A percentile compares a stretch with the other conserved stretches of the same genome.
Evolutionary conservation across 2,797 vertebrate species (phyloP).

Genomic region (Botia almorhae): DNA sequence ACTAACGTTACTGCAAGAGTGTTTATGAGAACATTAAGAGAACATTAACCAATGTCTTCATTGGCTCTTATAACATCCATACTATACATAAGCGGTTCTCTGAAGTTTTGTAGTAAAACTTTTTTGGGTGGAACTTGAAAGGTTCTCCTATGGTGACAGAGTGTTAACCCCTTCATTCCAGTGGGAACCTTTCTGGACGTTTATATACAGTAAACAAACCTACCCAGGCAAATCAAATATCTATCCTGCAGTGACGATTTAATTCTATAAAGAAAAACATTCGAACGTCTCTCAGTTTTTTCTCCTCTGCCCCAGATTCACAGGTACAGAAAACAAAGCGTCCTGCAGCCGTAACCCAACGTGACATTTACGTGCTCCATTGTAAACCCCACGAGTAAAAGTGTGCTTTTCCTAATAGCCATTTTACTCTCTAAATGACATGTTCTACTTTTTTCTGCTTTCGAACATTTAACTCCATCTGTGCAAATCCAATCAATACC

Average conservation of each 20-base stretch:
- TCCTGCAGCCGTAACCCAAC: neutral
- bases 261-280: slow-evolving; percentile 37
- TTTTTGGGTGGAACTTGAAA: no score
- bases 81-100: no score
- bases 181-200: no score
- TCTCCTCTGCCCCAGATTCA: slow-evolving; percentile 20
- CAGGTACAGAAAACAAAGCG: slow-evolving; percentile 24
- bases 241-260: slow-evolving; percentile 19
- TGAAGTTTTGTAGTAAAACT: no score
- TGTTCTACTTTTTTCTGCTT: slow-evolving; percentile 39
- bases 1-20: no score
- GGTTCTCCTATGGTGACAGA: no score
- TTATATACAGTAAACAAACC: neutral
- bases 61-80: no score
- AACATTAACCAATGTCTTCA: no score
- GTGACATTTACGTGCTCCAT: slow-evolving; percentile 24
- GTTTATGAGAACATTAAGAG: no score
- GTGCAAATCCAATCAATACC: slow-evolving; percentile 58
- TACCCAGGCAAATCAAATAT: slow-evolving; percentile 14
- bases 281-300: slow-evolving; percentile 18
- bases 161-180: no score
- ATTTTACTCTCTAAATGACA: slow-evolving; percentile 50
- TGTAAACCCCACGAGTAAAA: slow-evolving; percentile 17
- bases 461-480: slow-evolving; percentile 38
- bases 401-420: slow-evolving; percentile 31